Evolutionary conservation across 2,888 invertebrate genomes (phyloP), one percentile per base, ranked within the genome.

Genomic region (Gymnocheta viridis): DNA sequence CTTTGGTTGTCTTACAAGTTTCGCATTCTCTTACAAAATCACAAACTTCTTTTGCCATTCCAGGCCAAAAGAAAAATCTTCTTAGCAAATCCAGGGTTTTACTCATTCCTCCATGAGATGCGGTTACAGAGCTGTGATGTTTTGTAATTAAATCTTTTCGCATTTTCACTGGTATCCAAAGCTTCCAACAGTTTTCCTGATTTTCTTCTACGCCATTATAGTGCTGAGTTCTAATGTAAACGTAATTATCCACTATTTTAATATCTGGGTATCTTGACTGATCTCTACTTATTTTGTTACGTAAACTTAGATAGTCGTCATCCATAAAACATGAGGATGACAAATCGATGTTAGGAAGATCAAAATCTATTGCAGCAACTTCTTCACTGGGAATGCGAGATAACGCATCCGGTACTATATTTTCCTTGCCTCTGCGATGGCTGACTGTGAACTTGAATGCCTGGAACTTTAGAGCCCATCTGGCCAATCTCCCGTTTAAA

Each of bases 401-500:
- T 3, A 58, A 19, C 2, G 17, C 29, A 10, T 58, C 56, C 2
- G 17, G 56, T 1, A 17, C 56, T 1, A 32, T 17, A 17, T 58
- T 29, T 3, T 58, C 56, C 4, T 32, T 58, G 1, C 32, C 60
- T 38, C 38, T 60, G 4, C 60, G 3, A 3, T 58, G 56, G 3
- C 29, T 58, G 1, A 32, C 4, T 4, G 10, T 35, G 32, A 58
- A 58, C 19, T 32, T 58, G 9, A 58, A 81, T 0, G 66, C 56
- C 47, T 81, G 80, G 0, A 81, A 38, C 6, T 66, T 73, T 6
- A 73, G 32, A 2, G 51, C 66, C 79, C 70, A 79, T 14, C 79
- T 19, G 4, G 70, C 79, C 1, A 79, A 32, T 41, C 79, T 12
- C 17, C 80, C 80, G 19, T 9, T 72, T 2, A 73, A 24, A 12